Evolutionary conservation across 1,140 invertebrate species (phyloP), one percentile per base, ranked within the genome.

Genomic region (Plodia interpunctella): DNA sequence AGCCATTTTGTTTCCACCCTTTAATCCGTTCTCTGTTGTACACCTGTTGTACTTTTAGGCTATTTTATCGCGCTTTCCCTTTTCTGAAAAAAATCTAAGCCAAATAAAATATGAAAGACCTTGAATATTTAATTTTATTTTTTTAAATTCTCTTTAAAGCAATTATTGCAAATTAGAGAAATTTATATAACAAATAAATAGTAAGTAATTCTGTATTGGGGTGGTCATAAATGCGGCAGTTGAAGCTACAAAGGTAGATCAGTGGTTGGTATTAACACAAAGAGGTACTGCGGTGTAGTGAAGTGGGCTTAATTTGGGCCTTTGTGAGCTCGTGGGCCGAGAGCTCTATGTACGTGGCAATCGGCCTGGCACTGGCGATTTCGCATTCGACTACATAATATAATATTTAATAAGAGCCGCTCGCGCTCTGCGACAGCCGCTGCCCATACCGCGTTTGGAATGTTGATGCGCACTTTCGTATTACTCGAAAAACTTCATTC

Each of bases 381-480:
- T 17, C n/a, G 9, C 59, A 30, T 19, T 54, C 58, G 62, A 66
- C 62, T 72, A 70, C 63, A 68, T 65, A 68, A 74, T 72, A 59
- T 54, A 50, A 63, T 70, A 75, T 80, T 79, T 78, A 79, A 78
- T 76, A 76, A 74, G 63, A 66, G 59, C 60, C 55, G 55, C 56
- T 38, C 52, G 51, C 65, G 57, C 52, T 2, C 11, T 32, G 30
- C 30, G 30, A 32, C 30, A 32, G 30, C 59, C 59, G 55, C 50
- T 55, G 28, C 55, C 49, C 58, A 56, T 49, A 49, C 59, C 54
- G 25, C 59, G 50, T 62, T 30, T 61, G 52, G 71, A 80, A 78
- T 78, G 59, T 69, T 74, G 76, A 84, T 80, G 67, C 63, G 59
- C 57, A 69, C 65, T 68, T 74, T 74, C 70, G 71, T 78, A 66